Base-by-base conservation (phyloP, 2,113 vertebrate genomes). In the Helogale parvula region DNA sequence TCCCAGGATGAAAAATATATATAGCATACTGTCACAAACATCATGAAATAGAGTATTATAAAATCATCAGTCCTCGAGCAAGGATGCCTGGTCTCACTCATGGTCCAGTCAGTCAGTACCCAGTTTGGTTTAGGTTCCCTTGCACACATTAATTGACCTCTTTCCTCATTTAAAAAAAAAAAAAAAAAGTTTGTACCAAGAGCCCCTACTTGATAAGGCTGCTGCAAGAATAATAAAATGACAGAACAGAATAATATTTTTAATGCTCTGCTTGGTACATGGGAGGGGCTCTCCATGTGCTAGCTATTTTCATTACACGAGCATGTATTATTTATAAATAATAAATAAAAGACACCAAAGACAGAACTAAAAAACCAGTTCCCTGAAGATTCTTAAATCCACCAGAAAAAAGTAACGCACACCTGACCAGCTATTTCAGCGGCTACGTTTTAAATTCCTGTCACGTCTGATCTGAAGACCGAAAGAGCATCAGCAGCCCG, bases 401-500 rank as follows among this genome's bases (percentile, higher is more conserved):
- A n/a, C 31, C 14, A 23, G 45, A 80, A 85, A 92, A 79, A 93
- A 63, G 25, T 14, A 41, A 94, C n/a, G 68, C 11, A 87, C 15
- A 81, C 41, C 16, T 41, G 47, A 84, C 21, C 21, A 54, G 50
- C 11, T 66, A 87, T 77, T 92, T 89, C n/a, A 65, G 17, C n/a
- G 65, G 93, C 41, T 41, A 29, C 25, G 54, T 89, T 74, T 31
- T 50, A 35, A 54, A 74, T 25, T 74, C 76, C 72, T 95, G 0
- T 45, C 72, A 88, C 14, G 17, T 72, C 66, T 90, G n/a, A 88
- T 82, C n/a, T 93, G 35, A 95, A 93, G 47, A 63, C 82, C 60
- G 33, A 91, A 94, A 93, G 29, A 66, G 14, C 60, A 86, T 25
- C 68, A 35, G 9, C 76, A 93, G 79, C 4, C 57, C n/a, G 3